Conservation (phyloP, 2,113 vertebrate genomes). For the Tichodroma muraria region DNA sequence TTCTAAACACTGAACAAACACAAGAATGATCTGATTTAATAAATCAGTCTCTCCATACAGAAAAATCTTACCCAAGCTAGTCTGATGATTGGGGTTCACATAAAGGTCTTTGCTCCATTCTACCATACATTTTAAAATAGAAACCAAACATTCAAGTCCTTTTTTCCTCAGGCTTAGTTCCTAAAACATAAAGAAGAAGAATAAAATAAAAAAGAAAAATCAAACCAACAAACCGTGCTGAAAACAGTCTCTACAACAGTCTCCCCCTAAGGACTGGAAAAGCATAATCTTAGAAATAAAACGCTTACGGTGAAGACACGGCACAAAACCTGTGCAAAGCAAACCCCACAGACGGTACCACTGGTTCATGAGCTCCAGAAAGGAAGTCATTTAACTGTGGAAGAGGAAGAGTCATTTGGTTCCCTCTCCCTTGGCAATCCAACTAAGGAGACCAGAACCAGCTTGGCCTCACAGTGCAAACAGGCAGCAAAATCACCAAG, state of each 20-base stretch:
- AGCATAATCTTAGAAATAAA: neutral
- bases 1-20: neutral
- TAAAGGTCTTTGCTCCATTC: constrained; percentile 99
- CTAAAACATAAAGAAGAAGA: constrained; percentile 58
- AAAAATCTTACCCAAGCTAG: constrained; percentile 83
- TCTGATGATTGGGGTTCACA: constrained; percentile 93
- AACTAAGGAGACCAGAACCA: neutral
- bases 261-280: neutral
- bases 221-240: neutral
- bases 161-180: constrained; percentile 96
- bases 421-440: neutral
- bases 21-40: neutral
- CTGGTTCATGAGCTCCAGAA: neutral
- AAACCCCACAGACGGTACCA: neutral
- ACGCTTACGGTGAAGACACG: neutral
- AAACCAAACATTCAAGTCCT: constrained; percentile 95
- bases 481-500: neutral
- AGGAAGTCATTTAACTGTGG: neutral
- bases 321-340: neutral
- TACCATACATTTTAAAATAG: constrained; percentile 97
- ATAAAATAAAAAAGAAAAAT: neutral
- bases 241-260: neutral
- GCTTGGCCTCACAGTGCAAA: neutral
- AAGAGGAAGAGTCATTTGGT: neutral
- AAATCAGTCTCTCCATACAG: neutral